Percentiles rank a stretch among this genome's conserved stretches.
These are phyloP conservation scores for Chelonus insularis DNA, from an alignment of 1,140 invertebrate genomes.

Conservation along the genomic window DNA sequence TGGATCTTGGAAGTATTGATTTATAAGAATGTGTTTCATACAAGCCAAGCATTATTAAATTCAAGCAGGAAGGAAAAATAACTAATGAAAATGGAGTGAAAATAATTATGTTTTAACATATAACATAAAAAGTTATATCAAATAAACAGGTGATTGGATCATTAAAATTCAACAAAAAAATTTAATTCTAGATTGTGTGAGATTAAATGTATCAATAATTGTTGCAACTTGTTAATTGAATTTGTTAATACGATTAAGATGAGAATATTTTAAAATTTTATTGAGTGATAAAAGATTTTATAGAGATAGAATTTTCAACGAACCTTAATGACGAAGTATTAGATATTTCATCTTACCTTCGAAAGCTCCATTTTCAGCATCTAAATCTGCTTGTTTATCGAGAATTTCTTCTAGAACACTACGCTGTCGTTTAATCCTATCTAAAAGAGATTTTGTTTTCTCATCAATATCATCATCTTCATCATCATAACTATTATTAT, in stretches of 20 bases:
- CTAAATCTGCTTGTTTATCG: slow-evolving; percentile 63
- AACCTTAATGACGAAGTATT: neutral
- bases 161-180: no score
- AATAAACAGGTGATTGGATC: no score
- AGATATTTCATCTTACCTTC: slow-evolving; percentile 48
- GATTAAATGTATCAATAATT: neutral
- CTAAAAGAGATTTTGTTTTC: slow-evolving; percentile 66
- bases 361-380: slow-evolving; percentile 45
- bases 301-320: neutral
- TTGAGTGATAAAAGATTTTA: neutral
- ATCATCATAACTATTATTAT: slow-evolving; percentile 44
- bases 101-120: no score
- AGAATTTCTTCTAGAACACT: slow-evolving; percentile 72
- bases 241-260: no score
- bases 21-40: slow-evolving; percentile 3
- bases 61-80: neutral
- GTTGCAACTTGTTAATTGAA: neutral
- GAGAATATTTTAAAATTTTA: no score
- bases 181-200: no score
- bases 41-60: slow-evolving; percentile 18
- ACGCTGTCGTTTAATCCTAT: slow-evolving; percentile 68
- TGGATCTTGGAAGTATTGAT: neutral
- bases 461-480: slow-evolving; percentile 61
- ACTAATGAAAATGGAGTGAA: neutral
- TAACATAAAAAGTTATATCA: no score